A percentile compares a stretch with the other conserved stretches of the same genome.
Conservation (phyloP, 2,888 invertebrate genomes). For the Vandiemenella viatica region DNA sequence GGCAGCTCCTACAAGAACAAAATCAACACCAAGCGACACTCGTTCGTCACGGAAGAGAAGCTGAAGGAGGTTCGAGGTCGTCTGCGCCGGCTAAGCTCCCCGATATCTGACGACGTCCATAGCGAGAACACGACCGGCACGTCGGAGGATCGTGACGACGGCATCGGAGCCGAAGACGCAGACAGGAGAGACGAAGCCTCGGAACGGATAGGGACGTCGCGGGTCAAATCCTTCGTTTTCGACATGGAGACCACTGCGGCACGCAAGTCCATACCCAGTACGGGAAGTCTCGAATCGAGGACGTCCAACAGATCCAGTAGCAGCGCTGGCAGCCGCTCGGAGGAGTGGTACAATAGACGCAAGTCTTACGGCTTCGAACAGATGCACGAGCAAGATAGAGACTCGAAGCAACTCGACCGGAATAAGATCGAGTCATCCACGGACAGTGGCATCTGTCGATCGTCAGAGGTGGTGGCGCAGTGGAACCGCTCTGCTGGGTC, state of each 20-base stretch:
- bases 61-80: slow-evolving; percentile 42
- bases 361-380: slow-evolving; percentile 65
- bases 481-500: slow-evolving; percentile 6
- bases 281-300: slow-evolving; percentile 33
- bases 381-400: slow-evolving; percentile 24
- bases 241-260: slow-evolving; percentile 30
- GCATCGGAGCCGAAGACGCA: slow-evolving; percentile 30
- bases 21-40: slow-evolving; percentile 23
- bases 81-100: slow-evolving; percentile 33
- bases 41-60: slow-evolving; percentile 43
- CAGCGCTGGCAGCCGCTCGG: slow-evolving; percentile 33
- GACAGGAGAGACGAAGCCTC: slow-evolving; percentile 16
- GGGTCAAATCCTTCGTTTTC: slow-evolving; percentile 31
- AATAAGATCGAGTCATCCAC: slow-evolving; percentile 37
- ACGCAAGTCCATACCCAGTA: slow-evolving; percentile 24
- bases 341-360: slow-evolving; percentile 56
- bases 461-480: slow-evolving; percentile 43
- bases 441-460: slow-evolving; percentile 60
- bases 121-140: neutral
- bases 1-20: neutral
- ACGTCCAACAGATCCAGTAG: slow-evolving; percentile 27
- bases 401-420: slow-evolving; percentile 4
- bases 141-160: slow-evolving; percentile 28
- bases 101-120: slow-evolving; percentile 7
- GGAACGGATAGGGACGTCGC: slow-evolving; percentile 20